phyloP scores from a whole-genome alignment of 2,888 invertebrate genomes.

The Ochlodes sylvanus region DNA sequence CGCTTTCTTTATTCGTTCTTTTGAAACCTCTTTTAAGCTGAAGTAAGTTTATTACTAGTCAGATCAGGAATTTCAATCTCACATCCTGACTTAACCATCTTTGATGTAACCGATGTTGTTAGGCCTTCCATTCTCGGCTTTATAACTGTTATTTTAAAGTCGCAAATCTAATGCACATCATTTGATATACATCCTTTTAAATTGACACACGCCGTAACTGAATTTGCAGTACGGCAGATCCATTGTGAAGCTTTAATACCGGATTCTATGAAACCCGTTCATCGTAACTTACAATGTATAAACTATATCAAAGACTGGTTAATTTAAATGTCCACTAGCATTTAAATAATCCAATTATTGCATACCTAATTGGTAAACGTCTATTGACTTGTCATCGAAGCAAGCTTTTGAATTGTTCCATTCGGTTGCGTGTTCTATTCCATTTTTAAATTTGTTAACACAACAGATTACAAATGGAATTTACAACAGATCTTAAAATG shows the following conservation, averaged over 20 bases:
- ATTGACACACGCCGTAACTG: constrained; percentile 46
- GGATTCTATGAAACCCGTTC: constrained; percentile 50
- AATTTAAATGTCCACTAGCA: constrained; percentile 36
- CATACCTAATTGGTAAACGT: constrained; percentile 30
- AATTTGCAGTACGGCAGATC: constrained; percentile 54
- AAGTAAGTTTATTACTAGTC: constrained; percentile 82
- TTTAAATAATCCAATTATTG: constrained; percentile 36
- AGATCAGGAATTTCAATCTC: constrained; percentile 83
- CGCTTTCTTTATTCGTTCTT: constrained; percentile 77
- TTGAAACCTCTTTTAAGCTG: constrained; percentile 75
- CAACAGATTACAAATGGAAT: constrained; percentile 14
- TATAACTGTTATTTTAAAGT: constrained; percentile 49
- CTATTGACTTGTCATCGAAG: constrained; percentile 34
- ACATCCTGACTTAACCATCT: constrained; percentile 77
- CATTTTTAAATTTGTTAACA: background rate
- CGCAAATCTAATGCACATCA: constrained; percentile 44
- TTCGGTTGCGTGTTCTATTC: background rate
- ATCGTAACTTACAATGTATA: constrained; percentile 43
- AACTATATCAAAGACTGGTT: constrained; percentile 27
- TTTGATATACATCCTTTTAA: constrained; percentile 43
- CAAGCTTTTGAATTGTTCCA: constrained; percentile 15
- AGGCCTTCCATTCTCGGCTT: constrained; percentile 47
- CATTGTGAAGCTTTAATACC: constrained; percentile 54
- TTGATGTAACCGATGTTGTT: constrained; percentile 68
- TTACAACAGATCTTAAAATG: constrained; percentile 25